These are phyloP conservation scores for Myodes glareolus DNA, from an alignment of 2,113 vertebrate genomes.

Conservation along the genomic window DNA sequence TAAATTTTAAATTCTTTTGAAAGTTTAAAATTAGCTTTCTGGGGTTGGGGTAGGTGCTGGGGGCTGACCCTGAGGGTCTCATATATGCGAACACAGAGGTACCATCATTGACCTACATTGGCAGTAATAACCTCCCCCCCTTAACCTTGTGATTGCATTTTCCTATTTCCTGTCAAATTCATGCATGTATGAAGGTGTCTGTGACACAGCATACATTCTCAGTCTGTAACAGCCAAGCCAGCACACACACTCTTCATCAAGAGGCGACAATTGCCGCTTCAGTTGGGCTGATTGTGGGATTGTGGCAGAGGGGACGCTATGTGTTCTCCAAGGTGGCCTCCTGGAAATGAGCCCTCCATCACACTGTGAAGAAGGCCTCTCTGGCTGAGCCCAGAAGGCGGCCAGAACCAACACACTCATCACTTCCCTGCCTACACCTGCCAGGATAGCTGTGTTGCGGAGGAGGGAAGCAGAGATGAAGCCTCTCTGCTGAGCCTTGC, in stretches of 20 bases:
- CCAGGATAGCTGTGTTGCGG: background rate
- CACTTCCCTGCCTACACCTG: background rate
- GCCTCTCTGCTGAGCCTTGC: background rate
- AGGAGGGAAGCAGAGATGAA: background rate
- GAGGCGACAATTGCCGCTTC: background rate
- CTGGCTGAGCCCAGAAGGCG: background rate
- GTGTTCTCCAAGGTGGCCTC: background rate
- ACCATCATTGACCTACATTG: background rate
- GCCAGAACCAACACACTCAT: background rate
- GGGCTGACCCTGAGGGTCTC: too few species aligned
- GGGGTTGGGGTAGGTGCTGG: too few species aligned
- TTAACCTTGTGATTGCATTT: background rate
- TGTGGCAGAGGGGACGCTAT: background rate
- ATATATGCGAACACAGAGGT: too few species aligned
- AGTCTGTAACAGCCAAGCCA: background rate
- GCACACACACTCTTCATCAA: background rate
- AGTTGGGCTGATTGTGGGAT: background rate
- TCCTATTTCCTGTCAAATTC: background rate
- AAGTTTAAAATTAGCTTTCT: background rate
- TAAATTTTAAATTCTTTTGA: slow-evolving; percentile 20
- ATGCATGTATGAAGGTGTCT: background rate
- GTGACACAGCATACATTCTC: background rate
- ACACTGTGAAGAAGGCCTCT: background rate
- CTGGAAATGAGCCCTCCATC: background rate
- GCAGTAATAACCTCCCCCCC: background rate